These are phyloP conservation scores for Carabus problematicus DNA, from an alignment of 2,888 invertebrate species.

Conservation along the genomic window DNA sequence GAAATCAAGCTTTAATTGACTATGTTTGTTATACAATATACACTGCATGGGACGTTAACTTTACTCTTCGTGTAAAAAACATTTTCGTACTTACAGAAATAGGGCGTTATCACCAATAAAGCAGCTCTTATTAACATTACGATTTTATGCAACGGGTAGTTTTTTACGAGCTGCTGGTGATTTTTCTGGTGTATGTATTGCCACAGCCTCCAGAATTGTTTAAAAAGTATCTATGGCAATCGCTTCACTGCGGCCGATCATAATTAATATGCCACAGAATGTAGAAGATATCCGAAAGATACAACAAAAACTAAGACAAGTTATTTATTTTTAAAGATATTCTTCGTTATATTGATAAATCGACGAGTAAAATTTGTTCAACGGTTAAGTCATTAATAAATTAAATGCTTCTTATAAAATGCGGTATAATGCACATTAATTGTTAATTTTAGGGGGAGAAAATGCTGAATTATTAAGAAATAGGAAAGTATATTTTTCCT, in stretches of 20 bases:
- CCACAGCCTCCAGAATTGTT: conserved; percentile 15
- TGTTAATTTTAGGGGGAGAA: conserved; percentile 40
- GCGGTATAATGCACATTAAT: no score
- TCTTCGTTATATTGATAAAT: no score
- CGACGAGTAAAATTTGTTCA: no score
- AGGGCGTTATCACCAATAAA: conserved; percentile 20
- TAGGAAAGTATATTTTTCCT: conserved; percentile 33
- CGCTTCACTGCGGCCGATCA: no score
- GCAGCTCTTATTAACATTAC: conserved; percentile 19
- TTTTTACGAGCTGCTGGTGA: conserved; percentile 16
- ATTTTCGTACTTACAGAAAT: not conserved
- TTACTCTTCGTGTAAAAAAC: no score
- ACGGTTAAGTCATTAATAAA: no score
- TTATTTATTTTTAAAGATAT: no score
- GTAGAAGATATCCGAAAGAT: not conserved
- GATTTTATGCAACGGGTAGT: no score
- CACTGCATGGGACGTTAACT: not conserved
- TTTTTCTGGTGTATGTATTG: conserved; percentile 20
- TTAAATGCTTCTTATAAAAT: no score
- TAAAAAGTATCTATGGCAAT: conserved; percentile 9
- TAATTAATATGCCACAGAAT: conserved; percentile 1
- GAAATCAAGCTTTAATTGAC: not conserved
- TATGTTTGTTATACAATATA: conserved; percentile 8
- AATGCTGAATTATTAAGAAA: conserved; percentile 42
- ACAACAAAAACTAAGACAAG: no score